A percentile compares a stretch with the other conserved stretches of the same genome.
phyloP scores from a whole-genome alignment of 53 echinoderm and acorn worm species.

The Hippasteria phrygiana region DNA sequence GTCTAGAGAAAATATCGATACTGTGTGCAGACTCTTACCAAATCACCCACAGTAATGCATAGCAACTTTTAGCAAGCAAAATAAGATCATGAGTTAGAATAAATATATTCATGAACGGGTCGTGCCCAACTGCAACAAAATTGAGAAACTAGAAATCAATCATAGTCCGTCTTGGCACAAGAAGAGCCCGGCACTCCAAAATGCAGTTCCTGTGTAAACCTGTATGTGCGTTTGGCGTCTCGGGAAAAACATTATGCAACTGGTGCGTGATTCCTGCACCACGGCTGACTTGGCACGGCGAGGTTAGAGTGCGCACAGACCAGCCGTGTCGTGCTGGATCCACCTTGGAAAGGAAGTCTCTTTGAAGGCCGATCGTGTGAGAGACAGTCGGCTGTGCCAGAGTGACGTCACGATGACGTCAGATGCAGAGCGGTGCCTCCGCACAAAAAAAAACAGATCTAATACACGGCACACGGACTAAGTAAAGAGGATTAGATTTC shows the following conservation, averaged over 20 bases:
- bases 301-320: not conserved
- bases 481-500: not conserved
- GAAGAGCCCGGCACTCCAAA: not conserved
- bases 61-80: not conserved
- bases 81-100: not conserved
- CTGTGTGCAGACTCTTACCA: not conserved
- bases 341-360: not conserved
- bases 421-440: not conserved
- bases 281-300: slow-evolving; percentile 4
- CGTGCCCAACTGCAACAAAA: not conserved
- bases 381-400: not conserved
- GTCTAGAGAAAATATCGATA: not conserved
- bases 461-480: not conserved
- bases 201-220: not conserved
- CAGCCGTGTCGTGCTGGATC: not conserved
- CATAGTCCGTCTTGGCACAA: not conserved
- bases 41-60: not conserved
- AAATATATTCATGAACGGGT: not conserved
- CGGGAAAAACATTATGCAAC: slow-evolving; percentile 49
- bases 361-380: not conserved
- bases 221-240: not conserved
- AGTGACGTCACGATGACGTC: slow-evolving; percentile 35
- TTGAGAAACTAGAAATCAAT: slow-evolving; percentile 47
- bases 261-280: slow-evolving; percentile 45
- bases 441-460: not conserved